These are phyloP conservation scores for Lates calcarifer DNA, from an alignment of 2,113 vertebrate species.

Conservation along the genomic window DNA sequence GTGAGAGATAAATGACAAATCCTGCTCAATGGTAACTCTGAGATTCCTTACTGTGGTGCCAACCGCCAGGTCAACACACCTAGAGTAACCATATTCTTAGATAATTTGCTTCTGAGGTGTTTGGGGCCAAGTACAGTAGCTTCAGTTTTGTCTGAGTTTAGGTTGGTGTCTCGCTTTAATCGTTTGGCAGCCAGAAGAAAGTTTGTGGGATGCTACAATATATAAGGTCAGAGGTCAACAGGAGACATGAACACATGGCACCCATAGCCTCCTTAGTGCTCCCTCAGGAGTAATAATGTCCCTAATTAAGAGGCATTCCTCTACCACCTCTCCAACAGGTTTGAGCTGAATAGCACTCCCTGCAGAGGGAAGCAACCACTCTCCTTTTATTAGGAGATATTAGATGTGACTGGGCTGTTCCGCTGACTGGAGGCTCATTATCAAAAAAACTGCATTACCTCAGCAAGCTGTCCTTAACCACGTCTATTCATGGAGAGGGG, in stretches of 20 bases:
- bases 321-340: constrained; percentile 27
- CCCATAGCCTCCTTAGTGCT: constrained; percentile 10
- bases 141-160: no score
- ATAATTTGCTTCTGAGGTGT: no score
- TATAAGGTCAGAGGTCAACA: constrained; percentile 47
- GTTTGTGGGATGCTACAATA: constrained; percentile 3
- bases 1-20: no score
- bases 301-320: constrained; percentile 46
- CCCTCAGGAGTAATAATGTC: constrained; percentile 53
- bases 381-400: constrained; percentile 65
- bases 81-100: no score
- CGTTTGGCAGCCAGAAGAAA: background rate
- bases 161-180: constrained; percentile 16
- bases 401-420: constrained; percentile 60
- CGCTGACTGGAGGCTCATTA: constrained; percentile 58
- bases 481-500: constrained; percentile 2
- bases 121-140: no score
- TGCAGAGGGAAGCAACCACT: constrained; percentile 50
- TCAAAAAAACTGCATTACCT: constrained; percentile 51
- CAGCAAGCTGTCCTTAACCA: constrained; percentile 45
- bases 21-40: no score
- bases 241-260: constrained; percentile 41
- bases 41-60: no score
- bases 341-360: constrained; percentile 49
- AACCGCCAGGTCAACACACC: no score